phyloP scores from a whole-genome alignment of 2,797 vertebrate species.

The Eulemur rubriventer region DNA sequence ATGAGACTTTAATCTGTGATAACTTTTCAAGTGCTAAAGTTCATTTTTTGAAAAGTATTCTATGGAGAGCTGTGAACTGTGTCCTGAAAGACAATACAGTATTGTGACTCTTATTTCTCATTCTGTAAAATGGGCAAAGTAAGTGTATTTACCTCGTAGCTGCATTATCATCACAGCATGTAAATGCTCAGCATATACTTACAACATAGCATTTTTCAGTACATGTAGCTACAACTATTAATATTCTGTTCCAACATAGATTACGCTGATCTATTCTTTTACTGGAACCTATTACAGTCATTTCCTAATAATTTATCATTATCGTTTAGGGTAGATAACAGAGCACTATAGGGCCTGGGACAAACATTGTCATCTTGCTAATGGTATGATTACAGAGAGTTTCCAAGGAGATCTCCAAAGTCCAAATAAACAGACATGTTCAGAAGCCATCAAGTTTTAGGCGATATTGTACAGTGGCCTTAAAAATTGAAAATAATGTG shows the following conservation, averaged over 20 bases:
- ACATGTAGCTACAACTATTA: neutral
- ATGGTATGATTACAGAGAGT: neutral
- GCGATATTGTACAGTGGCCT: neutral
- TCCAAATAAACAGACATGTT: neutral
- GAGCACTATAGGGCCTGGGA: neutral
- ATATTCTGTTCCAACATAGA: neutral
- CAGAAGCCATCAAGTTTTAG: neutral
- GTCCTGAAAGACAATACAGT: neutral
- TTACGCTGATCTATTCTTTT: neutral
- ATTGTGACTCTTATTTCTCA: neutral
- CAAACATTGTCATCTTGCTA: neutral
- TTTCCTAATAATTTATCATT: neutral
- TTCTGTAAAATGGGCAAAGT: constrained; percentile 4
- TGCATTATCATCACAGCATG: neutral
- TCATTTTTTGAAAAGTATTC: neutral
- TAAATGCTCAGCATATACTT: neutral
- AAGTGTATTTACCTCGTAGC: neutral
- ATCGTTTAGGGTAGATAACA: neutral
- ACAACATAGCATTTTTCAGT: neutral
- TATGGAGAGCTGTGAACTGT: neutral
- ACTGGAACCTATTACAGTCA: neutral
- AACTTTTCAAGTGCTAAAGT: neutral
- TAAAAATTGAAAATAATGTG: neutral
- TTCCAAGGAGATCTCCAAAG: neutral
- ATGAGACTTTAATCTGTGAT: neutral